A percentile compares a stretch with the other conserved stretches of the same genome.
Evolutionary conservation across 2,888 invertebrate species (phyloP).

Genomic region (Sarcophaga carnaria): DNA sequence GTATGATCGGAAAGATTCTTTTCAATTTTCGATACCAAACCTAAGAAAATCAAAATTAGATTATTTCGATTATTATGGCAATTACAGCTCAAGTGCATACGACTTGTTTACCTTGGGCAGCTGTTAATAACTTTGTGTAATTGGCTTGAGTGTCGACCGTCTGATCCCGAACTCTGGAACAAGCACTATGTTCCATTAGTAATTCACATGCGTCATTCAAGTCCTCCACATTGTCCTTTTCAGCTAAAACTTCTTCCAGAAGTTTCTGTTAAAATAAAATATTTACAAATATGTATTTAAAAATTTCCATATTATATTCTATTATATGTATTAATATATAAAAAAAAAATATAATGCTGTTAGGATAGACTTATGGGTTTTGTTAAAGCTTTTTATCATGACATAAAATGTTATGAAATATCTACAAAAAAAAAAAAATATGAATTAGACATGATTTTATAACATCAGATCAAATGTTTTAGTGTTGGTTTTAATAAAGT

Average conservation of each 20-base stretch:
- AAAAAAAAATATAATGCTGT: too few relatives aligned
- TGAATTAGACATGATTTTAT: too few relatives aligned
- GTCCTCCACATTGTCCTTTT: constrained; percentile 91
- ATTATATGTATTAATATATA: too few relatives aligned
- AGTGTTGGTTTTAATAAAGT: neutral
- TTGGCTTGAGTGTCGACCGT: constrained; percentile 92
- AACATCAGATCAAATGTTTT: too few relatives aligned
- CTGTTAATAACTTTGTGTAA: constrained; percentile 90
- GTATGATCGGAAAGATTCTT: constrained; percentile 95
- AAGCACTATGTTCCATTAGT: constrained; percentile 92
- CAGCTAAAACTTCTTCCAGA: constrained; percentile 88
- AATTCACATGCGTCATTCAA: constrained; percentile 93
- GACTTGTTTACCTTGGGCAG: constrained; percentile 85
- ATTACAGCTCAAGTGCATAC: neutral
- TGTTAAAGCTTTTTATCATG: too few relatives aligned
- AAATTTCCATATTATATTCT: neutral
- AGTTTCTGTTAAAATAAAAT: constrained; percentile 82
- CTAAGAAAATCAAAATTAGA: constrained; percentile 60
- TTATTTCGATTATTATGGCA: neutral
- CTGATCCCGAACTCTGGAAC: constrained; percentile 92
- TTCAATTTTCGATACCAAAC: constrained; percentile 91
- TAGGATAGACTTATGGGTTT: too few relatives aligned
- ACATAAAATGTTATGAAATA: too few relatives aligned
- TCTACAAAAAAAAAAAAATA: too few relatives aligned
- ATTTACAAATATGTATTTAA: neutral